A percentile compares a stretch with the other conserved stretches of the same genome.
Conservation (phyloP, 1,140 invertebrate genomes). For the Nilaparvata lugens region DNA sequence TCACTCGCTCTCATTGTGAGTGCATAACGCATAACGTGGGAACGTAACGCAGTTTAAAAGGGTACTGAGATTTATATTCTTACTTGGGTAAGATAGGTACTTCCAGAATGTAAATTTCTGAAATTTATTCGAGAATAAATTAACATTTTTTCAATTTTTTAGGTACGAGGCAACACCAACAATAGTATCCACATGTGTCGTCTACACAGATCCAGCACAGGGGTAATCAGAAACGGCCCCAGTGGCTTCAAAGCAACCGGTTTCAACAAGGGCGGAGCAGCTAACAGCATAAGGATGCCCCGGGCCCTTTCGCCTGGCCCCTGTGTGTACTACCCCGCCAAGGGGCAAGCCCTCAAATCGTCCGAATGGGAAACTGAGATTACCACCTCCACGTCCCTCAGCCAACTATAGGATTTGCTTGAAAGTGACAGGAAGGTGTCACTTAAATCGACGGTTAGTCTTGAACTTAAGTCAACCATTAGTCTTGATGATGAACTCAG, state of each 20-base stretch:
- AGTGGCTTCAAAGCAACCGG: not conserved
- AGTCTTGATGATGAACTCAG: too few relatives aligned
- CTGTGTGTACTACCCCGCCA: constrained; percentile 54
- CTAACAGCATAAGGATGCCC: constrained; percentile 34
- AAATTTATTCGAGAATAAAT: too few relatives aligned
- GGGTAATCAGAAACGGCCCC: constrained; percentile 40
- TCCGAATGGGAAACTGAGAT: constrained; percentile 6
- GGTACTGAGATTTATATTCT: too few relatives aligned
- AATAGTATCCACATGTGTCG: constrained; percentile 23
- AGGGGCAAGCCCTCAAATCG: not conserved
- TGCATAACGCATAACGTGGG: too few relatives aligned
- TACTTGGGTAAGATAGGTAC: too few relatives aligned
- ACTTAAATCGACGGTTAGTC: too few relatives aligned
- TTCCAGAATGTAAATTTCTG: too few relatives aligned
- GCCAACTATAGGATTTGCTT: constrained; percentile 9
- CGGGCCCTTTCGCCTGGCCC: constrained; percentile 46
- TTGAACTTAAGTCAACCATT: too few relatives aligned
- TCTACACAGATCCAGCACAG: constrained; percentile 51
- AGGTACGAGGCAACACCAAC: not conserved
- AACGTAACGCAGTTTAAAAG: too few relatives aligned
- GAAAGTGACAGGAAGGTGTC: too few relatives aligned
- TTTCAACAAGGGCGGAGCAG: constrained; percentile 24
- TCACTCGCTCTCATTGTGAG: too few relatives aligned
- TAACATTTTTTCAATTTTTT: too few relatives aligned
- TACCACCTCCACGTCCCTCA: constrained; percentile 20